Base-by-base conservation (phyloP, 2,888 invertebrate species). In the Prosopocoilus inquinatus region DNA sequence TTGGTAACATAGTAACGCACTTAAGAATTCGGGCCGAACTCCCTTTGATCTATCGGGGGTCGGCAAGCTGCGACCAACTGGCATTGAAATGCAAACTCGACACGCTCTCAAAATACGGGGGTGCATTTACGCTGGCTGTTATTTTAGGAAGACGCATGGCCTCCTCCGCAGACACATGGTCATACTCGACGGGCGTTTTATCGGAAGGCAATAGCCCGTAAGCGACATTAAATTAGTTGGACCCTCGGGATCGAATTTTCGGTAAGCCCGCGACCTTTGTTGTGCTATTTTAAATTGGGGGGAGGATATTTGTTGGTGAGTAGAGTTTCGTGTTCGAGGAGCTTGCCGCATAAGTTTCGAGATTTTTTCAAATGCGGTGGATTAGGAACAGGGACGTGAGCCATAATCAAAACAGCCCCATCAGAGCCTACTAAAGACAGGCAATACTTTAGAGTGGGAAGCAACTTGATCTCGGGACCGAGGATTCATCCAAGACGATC, bases 101-200 rank as follows among this genome's bases (percentile, higher is more conserved):
- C 47, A 47, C 53, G 53, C 34, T 53, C 47, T 47, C 16, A 13
- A 53, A 53, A 53, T 43, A 47, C 36, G 35, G 45, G 47, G 15
- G 47, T 46, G 41, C 53, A 53, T 64, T 65, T 66, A 62, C 63
- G 61, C 64, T 67, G 67, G 61, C 64, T 67, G 67, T 68, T 68
- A 68, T 68, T 68, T 68, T 67, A 64, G 60, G 66, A 66, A 63
- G 62, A 62, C 60, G 59, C 60, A 64, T 53, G 58, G 57, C 55
- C 55, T 28, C 20, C 20, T 5, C 20, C 20, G 20, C 20, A 52
- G 50, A 62, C 65, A 64, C 64, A 65, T 65, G 65, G 60, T 52
- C 48, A 47, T 58, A 53, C 58, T 59, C 60, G 53, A 47, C 57
- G 55, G 59, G 50, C 59, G 59, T 61, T 66, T 66, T 64, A 64